Evolutionary conservation across 1,140 invertebrate genomes (phyloP).

Genomic region (Hyles vespertilio): DNA sequence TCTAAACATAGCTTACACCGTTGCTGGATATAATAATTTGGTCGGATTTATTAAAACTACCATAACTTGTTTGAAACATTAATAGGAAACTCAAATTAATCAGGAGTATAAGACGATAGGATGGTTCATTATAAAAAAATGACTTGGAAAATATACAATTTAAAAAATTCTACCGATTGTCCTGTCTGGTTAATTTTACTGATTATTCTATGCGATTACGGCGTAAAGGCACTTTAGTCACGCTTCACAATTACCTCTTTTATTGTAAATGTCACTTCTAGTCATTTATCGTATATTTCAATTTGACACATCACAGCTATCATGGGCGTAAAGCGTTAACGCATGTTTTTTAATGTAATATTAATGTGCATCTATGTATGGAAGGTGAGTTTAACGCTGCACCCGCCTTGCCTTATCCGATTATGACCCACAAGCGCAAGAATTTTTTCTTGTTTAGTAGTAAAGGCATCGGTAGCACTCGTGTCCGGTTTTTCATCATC

Average conservation of each 20-base stretch:
- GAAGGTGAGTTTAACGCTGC: constrained; percentile 20
- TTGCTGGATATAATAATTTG: too few relatives aligned
- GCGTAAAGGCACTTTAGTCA: constrained; percentile 5
- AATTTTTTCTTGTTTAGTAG: constrained; percentile 18
- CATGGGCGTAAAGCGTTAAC: constrained; percentile 19
- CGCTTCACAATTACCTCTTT: constrained; percentile 27
- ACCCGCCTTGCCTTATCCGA: constrained; percentile 25
- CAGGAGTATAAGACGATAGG: too few relatives aligned
- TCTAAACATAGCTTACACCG: too few relatives aligned
- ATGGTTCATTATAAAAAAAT: too few relatives aligned
- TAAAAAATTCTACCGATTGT: too few relatives aligned
- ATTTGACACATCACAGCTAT: constrained; percentile 50
- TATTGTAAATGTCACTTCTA: constrained; percentile 43
- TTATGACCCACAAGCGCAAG: constrained; percentile 18
- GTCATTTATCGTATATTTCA: constrained; percentile 42
- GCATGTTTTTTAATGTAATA: constrained; percentile 37
- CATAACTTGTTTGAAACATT: too few relatives aligned
- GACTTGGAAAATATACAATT: too few relatives aligned
- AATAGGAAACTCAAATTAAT: too few relatives aligned
- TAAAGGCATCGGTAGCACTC: constrained; percentile 6
- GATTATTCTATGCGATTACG: too few relatives aligned
- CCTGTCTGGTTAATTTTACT: too few relatives aligned
- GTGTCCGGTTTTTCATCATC: constrained; percentile 2
- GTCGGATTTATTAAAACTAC: too few relatives aligned
- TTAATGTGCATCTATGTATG: constrained; percentile 38